Evolutionary conservation across 2,888 invertebrate genomes (phyloP).

Genomic region (Agrotis segetum): DNA sequence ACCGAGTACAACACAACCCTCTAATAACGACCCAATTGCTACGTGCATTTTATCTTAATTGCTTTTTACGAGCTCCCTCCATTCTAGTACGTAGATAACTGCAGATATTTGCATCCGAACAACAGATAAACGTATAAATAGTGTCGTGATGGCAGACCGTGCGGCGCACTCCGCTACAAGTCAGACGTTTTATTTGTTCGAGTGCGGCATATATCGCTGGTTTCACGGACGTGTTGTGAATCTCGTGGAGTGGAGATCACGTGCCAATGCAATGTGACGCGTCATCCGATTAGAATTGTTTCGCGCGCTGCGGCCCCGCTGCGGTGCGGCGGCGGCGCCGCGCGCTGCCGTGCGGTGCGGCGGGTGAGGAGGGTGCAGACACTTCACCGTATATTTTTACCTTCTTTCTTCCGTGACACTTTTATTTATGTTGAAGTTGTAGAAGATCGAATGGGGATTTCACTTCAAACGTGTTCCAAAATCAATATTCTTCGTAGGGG

Average conservation of each 20-base stretch:
- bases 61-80: slow-evolving; percentile 51
- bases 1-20: slow-evolving; percentile 38
- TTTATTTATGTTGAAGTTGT: slow-evolving; percentile 65
- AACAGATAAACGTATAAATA: slow-evolving; percentile 45
- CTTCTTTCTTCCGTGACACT: slow-evolving; percentile 62
- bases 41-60: slow-evolving; percentile 59
- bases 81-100: slow-evolving; percentile 29
- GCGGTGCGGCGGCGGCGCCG: not conserved
- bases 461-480: slow-evolving; percentile 60
- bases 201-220: slow-evolving; percentile 27
- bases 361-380: slow-evolving; percentile 3
- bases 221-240: slow-evolving; percentile 43
- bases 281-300: slow-evolving; percentile 62
- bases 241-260: slow-evolving; percentile 50
- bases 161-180: slow-evolving; percentile 20
- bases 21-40: slow-evolving; percentile 44
- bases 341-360: slow-evolving; percentile 3
- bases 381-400: slow-evolving; percentile 38
- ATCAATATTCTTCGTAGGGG: slow-evolving; percentile 60
- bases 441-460: slow-evolving; percentile 61
- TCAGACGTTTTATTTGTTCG: slow-evolving; percentile 52
- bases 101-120: slow-evolving; percentile 48
- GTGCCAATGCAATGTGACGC: slow-evolving; percentile 58
- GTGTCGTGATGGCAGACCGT: slow-evolving; percentile 12
- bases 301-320: slow-evolving; percentile 15